Evolutionary conservation across 2,797 vertebrate species (phyloP).

Genomic region (Pachyuromys duprasi): DNA sequence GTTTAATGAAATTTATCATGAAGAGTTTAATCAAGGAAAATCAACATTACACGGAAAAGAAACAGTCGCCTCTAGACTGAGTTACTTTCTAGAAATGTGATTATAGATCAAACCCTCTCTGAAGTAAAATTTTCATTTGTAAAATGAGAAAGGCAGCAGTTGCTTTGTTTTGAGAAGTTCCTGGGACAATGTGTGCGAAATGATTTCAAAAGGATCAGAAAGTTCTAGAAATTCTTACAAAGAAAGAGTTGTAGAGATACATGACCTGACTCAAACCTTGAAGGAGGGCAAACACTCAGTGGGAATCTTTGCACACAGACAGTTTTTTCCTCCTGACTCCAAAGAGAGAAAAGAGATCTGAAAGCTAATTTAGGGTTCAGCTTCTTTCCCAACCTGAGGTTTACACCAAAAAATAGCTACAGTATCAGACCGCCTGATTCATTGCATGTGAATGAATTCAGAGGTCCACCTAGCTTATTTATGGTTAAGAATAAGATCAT

Average conservation of each 20-base stretch:
- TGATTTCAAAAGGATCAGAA: neutral
- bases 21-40: neutral
- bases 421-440: neutral
- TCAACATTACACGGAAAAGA: neutral
- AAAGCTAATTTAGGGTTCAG: neutral
- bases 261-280: neutral
- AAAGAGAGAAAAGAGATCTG: neutral
- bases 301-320: neutral
- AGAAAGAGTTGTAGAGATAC: neutral
- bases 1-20: neutral
- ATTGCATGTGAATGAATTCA: neutral
- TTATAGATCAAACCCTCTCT: neutral
- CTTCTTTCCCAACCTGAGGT: neutral
- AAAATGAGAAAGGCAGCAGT: neutral
- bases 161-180: constrained; percentile 6
- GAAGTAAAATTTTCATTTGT: neutral
- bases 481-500: neutral
- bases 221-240: neutral
- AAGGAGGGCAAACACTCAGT: neutral
- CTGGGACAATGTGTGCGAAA: neutral
- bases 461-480: neutral
- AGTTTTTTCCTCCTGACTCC: neutral
- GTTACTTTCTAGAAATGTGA: neutral
- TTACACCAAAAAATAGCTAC: neutral
- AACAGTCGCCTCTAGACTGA: neutral